phyloP scores from a whole-genome alignment of 2,113 vertebrate genomes.

The Macaca fascicularis region T2T-MFA8v1.1 NC_088381.1:129884501-129885000 shows the following conservation, averaged over 20 bases:
- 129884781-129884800: neutral
- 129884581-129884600: neutral
- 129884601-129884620: neutral
- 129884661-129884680: slow-evolving; percentile 48
- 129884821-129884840: neutral
- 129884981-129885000: no score
- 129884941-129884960: neutral
- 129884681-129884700: neutral
- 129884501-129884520: neutral
- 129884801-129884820: neutral
- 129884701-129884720: slow-evolving; percentile 38
- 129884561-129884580: neutral
- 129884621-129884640: slow-evolving; percentile 16
- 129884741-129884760: neutral
- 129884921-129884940: neutral
- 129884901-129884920: neutral
- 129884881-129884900: neutral
- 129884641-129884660: slow-evolving; percentile 38
- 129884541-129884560: neutral
- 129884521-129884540: neutral
- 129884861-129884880: neutral
- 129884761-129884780: neutral
- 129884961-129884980: no score
- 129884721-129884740: slow-evolving; percentile 27
- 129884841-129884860: neutral